These are phyloP conservation scores for Channa striata DNA, from an alignment of 2,797 vertebrate genomes.

Conservation along the genomic window DNA sequence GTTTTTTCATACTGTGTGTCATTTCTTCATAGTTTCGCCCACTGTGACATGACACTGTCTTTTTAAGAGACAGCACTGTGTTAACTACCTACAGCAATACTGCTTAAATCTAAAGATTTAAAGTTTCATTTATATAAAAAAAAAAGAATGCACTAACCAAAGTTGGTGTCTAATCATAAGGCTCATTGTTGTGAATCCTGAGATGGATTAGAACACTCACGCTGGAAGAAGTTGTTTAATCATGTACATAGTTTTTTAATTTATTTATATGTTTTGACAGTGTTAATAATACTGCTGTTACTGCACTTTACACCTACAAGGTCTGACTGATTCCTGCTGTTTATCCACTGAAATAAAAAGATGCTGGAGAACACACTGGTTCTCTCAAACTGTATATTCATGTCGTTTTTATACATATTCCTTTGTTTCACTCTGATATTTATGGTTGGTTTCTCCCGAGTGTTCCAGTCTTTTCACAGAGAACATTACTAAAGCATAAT, in stretches of 20 bases:
- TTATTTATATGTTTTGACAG: slow-evolving; percentile 37
- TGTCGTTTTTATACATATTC: neutral
- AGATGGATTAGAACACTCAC: slow-evolving; percentile 24
- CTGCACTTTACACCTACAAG: slow-evolving; percentile 73
- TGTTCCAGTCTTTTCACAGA: neutral
- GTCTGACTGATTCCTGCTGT: slow-evolving; percentile 47
- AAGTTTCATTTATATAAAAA: slow-evolving; percentile 6
- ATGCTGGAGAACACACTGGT: slow-evolving; percentile 41
- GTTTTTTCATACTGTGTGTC: slow-evolving; percentile 31
- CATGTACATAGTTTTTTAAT: slow-evolving; percentile 61
- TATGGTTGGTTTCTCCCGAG: too few relatives aligned
- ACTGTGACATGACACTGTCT: slow-evolving; percentile 49
- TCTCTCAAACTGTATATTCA: slow-evolving; percentile 3
- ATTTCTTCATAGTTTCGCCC: slow-evolving; percentile 11
- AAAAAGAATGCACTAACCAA: slow-evolving; percentile 24
- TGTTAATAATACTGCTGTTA: slow-evolving; percentile 30
- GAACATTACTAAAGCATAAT: slow-evolving; percentile 5
- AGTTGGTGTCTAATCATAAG: neutral
- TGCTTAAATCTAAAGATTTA: slow-evolving; percentile 14
- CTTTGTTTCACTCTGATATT: too few relatives aligned
- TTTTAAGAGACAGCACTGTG: slow-evolving; percentile 52
- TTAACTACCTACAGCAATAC: slow-evolving; percentile 40
- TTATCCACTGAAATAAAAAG: slow-evolving; percentile 70
- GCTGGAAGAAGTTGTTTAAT: slow-evolving; percentile 30
- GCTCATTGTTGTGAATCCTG: slow-evolving; percentile 13